phyloP scores from a whole-genome alignment of 2,113 vertebrate species.

The Nycticorax nycticorax region DNA sequence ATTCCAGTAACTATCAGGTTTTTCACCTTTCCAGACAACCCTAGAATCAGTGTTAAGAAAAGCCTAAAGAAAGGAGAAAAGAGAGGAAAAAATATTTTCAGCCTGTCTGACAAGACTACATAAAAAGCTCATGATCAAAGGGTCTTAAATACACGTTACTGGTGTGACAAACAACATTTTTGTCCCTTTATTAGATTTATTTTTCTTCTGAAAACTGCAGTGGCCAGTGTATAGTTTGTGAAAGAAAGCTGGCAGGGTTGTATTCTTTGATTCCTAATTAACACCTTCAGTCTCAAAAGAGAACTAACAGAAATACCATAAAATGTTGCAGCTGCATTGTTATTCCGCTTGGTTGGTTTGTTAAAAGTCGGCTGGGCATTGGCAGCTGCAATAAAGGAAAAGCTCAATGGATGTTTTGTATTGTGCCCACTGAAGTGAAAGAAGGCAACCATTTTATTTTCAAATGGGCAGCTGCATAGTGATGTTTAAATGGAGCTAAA shows the following conservation, averaged over 20 bases:
- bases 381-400: slow-evolving; percentile 82
- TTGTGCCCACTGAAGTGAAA: slow-evolving; percentile 82
- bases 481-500: slow-evolving; percentile 82
- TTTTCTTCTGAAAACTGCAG: slow-evolving; percentile 79
- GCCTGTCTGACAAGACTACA: slow-evolving; percentile 77
- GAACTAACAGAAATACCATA: slow-evolving; percentile 81
- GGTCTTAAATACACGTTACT: slow-evolving; percentile 79
- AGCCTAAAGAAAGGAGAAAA: slow-evolving; percentile 51
- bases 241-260: slow-evolving; percentile 80
- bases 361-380: slow-evolving; percentile 85
- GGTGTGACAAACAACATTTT: slow-evolving; percentile 84
- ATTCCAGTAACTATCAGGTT: background rate
- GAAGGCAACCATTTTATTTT: slow-evolving; percentile 87
- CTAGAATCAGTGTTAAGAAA: slow-evolving; percentile 68
- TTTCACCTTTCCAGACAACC: slow-evolving; percentile 35
- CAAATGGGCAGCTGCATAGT: slow-evolving; percentile 84
- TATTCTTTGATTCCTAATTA: slow-evolving; percentile 88
- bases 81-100: slow-evolving; percentile 77
- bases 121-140: slow-evolving; percentile 78
- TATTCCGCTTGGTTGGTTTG: slow-evolving; percentile 86
- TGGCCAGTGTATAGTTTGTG: slow-evolving; percentile 75
- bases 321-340: slow-evolving; percentile 89
- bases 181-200: slow-evolving; percentile 85
- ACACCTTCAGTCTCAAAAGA: slow-evolving; percentile 83
- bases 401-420: slow-evolving; percentile 87